Conservation (phyloP, 2,797 vertebrate species). For the Pempheris klunzingeri region DNA sequence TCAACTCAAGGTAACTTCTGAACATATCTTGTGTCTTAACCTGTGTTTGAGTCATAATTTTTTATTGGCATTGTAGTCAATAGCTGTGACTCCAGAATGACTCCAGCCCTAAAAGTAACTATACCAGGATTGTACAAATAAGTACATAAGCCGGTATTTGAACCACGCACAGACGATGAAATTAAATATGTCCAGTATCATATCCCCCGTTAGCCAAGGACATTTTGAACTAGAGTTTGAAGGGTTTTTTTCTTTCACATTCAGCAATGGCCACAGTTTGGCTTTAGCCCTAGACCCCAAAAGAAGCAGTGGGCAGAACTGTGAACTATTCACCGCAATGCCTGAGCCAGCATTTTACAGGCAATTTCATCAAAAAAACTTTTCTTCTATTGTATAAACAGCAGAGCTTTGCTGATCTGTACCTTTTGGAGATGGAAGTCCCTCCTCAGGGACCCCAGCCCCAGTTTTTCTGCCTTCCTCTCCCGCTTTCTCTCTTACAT, state of each 20-base stretch:
- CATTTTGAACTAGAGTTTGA: conserved; percentile 18
- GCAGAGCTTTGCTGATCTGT: conserved; percentile 70
- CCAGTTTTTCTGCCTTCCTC: conserved; percentile 25
- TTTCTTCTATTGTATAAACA: conserved; percentile 67
- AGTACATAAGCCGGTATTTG: neutral
- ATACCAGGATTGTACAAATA: neutral
- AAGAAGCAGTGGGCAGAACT: conserved; percentile 42
- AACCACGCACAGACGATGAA: neutral
- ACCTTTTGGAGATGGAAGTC: conserved; percentile 66
- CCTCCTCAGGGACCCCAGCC: conserved; percentile 58
- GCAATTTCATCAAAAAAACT: conserved; percentile 71
- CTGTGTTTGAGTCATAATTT: neutral
- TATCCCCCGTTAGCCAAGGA: conserved; percentile 2
- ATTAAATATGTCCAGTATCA: conserved; percentile 6
- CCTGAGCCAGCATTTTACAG: conserved; percentile 71
- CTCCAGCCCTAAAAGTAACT: neutral
- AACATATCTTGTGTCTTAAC: neutral
- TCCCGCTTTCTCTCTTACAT: conserved; percentile 33
- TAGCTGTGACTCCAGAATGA: neutral
- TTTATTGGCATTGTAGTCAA: neutral
- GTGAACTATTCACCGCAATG: conserved; percentile 54
- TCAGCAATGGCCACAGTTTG: conserved; percentile 41
- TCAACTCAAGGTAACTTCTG: neutral
- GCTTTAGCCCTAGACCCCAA: conserved; percentile 40
- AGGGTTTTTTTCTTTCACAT: conserved; percentile 43